Conservation (phyloP, 2,888 invertebrate species). For the Julus scandinavius region DNA sequence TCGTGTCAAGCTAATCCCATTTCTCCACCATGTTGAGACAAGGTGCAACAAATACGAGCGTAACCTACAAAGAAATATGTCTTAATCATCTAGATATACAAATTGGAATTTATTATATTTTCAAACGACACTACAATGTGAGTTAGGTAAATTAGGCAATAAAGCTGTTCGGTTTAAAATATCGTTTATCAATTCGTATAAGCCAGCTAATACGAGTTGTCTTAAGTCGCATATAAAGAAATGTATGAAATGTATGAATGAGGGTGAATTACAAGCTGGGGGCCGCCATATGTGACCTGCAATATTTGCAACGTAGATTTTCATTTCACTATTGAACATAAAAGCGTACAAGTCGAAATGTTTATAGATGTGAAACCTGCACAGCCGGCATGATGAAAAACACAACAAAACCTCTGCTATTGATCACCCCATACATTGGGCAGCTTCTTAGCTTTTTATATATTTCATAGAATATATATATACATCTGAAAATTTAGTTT, state of each 20-base stretch:
- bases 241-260: conserved; percentile 2
- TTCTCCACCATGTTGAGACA: not conserved
- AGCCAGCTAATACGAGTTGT: conserved; percentile 27
- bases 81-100: conserved; percentile 43
- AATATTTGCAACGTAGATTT: conserved; percentile 31
- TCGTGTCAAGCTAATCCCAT: not conserved
- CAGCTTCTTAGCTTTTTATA: not conserved
- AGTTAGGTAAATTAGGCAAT: conserved; percentile 20
- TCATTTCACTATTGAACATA: conserved; percentile 28
- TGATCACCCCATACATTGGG: not conserved
- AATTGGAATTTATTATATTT: conserved; percentile 36
- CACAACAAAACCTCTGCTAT: conserved; percentile 4
- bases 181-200: conserved; percentile 18
- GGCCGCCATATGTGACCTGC: conserved; percentile 11
- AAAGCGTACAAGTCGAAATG: conserved; percentile 21
- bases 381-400: not conserved
- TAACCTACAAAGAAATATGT: conserved; percentile 15
- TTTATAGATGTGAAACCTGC: not conserved
- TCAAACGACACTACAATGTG: not conserved
- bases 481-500: too few relatives aligned
- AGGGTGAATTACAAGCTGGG: conserved; percentile 9
- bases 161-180: conserved; percentile 10
- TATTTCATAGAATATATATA: too few relatives aligned
- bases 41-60: not conserved
- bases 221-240: not conserved